Evolutionary conservation across 2,113 vertebrate species (phyloP).

Genomic region (Saiga tatarica): DNA sequence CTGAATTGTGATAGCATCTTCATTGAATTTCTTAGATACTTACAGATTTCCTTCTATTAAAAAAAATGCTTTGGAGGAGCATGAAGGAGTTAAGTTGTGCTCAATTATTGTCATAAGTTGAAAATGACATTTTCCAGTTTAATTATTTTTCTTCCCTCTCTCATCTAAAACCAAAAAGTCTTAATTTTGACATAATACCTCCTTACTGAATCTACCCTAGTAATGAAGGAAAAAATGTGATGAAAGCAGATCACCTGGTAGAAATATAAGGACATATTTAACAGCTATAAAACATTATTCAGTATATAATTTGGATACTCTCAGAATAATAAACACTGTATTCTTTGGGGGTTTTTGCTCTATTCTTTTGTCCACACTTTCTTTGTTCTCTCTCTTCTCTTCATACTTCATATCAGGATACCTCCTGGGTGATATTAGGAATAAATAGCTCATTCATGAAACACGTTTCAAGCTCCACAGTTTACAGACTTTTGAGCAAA

Average conservation of each 20-base stretch:
- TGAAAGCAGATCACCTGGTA: neutral
- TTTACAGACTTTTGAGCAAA: constrained; percentile 2
- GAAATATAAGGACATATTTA: neutral
- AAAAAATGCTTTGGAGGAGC: neutral
- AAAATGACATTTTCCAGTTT: neutral
- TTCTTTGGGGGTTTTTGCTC: neutral
- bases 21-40: neutral
- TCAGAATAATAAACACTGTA: neutral
- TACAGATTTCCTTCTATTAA: neutral
- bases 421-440: neutral
- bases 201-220: neutral
- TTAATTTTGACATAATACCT: constrained; percentile 27
- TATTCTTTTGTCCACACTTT: neutral
- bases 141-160: neutral
- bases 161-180: neutral
- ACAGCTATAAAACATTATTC: neutral
- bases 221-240: neutral
- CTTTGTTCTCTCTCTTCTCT: neutral
- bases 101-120: neutral
- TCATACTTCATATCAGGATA: neutral
- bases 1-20: neutral
- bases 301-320: neutral
- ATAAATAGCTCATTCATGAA: neutral
- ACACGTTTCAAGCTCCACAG: neutral
- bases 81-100: neutral